These are phyloP conservation scores for Rhizomys pruinosus DNA, from an alignment of 2,113 vertebrate species.

Conservation along the genomic window DNA sequence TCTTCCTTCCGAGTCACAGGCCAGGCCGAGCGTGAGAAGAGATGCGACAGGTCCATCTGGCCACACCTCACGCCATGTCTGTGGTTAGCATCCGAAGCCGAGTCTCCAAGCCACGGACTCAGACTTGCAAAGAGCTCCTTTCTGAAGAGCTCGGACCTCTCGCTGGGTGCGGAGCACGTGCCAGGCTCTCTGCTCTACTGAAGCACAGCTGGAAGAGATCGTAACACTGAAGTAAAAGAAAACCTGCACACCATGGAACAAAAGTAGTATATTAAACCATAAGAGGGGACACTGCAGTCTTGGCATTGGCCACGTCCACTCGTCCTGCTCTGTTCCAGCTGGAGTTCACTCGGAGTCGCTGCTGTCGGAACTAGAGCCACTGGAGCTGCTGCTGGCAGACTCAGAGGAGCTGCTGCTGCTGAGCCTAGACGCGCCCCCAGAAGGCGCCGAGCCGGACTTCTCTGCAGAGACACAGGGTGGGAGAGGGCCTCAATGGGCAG, in stretches of 20 bases:
- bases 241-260: slow-evolving; percentile 78
- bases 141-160: slow-evolving; percentile 74
- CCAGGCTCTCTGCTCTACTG: slow-evolving; percentile 80
- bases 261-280: slow-evolving; percentile 73
- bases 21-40: slow-evolving; percentile 67
- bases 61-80: slow-evolving; percentile 55
- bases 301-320: slow-evolving; percentile 49
- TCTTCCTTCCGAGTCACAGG: slow-evolving; percentile 34
- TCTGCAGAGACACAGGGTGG: slow-evolving; percentile 82
- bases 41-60: slow-evolving; percentile 61
- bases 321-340: slow-evolving; percentile 15
- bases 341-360: slow-evolving; percentile 88
- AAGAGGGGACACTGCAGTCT: slow-evolving; percentile 67
- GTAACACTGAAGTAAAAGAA: slow-evolving; percentile 82
- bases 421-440: slow-evolving; percentile 90
- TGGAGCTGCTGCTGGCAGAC: slow-evolving; percentile 91
- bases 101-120: slow-evolving; percentile 35
- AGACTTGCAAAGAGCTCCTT: slow-evolving; percentile 65
- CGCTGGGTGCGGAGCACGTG: slow-evolving; percentile 77
- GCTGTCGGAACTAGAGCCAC: slow-evolving; percentile 93
- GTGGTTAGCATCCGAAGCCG: slow-evolving; percentile 52
- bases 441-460: slow-evolving; percentile 87
- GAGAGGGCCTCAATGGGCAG: not conserved
- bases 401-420: slow-evolving; percentile 92
- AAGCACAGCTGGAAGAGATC: slow-evolving; percentile 76